These are phyloP conservation scores for Falcaria lacertinaria DNA, from an alignment of 2,888 invertebrate species.

Conservation along the genomic window DNA sequence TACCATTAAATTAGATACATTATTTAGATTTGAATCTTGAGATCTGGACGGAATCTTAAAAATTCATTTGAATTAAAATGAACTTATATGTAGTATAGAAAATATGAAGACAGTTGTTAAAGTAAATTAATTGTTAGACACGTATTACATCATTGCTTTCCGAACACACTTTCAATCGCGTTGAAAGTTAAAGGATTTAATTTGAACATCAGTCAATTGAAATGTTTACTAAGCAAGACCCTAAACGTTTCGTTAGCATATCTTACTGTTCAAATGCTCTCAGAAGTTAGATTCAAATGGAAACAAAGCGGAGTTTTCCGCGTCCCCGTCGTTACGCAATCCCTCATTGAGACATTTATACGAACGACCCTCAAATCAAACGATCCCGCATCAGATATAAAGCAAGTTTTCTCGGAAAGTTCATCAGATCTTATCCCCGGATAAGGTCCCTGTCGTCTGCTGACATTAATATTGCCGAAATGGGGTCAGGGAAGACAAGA, in stretches of 20 bases:
- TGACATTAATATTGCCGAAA: slow-evolving; percentile 13
- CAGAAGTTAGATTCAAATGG: slow-evolving; percentile 1
- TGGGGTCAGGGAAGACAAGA: slow-evolving; percentile 15
- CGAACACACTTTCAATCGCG: too few species aligned
- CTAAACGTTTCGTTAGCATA: neutral
- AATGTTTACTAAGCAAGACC: too few species aligned
- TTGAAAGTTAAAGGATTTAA: too few species aligned
- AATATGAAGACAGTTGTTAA: too few species aligned
- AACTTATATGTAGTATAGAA: too few species aligned
- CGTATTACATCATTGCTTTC: too few species aligned
- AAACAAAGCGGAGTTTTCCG: neutral
- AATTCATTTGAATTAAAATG: too few species aligned
- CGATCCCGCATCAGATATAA: slow-evolving; percentile 3
- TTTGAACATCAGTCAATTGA: too few species aligned
- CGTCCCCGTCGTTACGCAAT: neutral
- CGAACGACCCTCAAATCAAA: slow-evolving; percentile 2
- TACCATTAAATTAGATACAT: too few species aligned
- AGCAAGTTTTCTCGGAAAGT: slow-evolving; percentile 11
- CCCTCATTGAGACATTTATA: slow-evolving; percentile 2
- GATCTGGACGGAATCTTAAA: too few species aligned
- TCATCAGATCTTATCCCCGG: slow-evolving; percentile 8
- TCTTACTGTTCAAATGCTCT: neutral
- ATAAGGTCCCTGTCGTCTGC: slow-evolving; percentile 5
- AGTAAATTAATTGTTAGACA: too few species aligned
- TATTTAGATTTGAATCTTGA: too few species aligned